Evolutionary conservation across 2,888 invertebrate genomes (phyloP), one percentile per base, ranked within the genome.

Genomic region (Griposia aprilina): DNA sequence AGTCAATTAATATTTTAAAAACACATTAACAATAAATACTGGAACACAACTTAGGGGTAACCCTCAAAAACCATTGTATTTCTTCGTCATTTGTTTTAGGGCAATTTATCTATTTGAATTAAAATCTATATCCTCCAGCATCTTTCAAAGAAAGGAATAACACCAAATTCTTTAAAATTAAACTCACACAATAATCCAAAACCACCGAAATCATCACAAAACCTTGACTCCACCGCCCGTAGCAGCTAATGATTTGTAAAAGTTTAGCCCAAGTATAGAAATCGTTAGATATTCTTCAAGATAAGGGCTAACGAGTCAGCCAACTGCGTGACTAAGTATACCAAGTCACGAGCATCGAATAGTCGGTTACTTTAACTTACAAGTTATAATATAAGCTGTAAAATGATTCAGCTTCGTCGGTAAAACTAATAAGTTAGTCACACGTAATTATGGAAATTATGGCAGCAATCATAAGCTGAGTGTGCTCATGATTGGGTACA

Each of bases 241-340:
- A 66, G 11, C 48, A 11, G 41, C 77, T 69, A 88, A 87, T 84
- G 85, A 86, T 87, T 88, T 85, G 75, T 85, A 72, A 77, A 80
- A 82, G 50, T 82, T 81, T 78, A 80, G 79, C 83, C 62, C 70
- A 81, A 71, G 74, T 75, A 86, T 90, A 86, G 86, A 89, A 80
- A 82, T 85, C 82, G 85, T 89, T 90, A 90, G 93, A 93, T 93
- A 89, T 86, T 89, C 85, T 71, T 52, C 57, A 20, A 90, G 93
- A 93, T 93, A 93, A 94, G 90, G 81, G 80, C 87, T 94, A 94
- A 94, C 94, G 93, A 94, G 93, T 91, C 88, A 88, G 86, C 91
- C 88, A 88, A 89, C 87, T 87, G 90, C 92, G 92, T 95, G 95
- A 96, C 95, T 96, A 95, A 96, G 91, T 94, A 91, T 94, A 90